phyloP scores from a whole-genome alignment of 2,888 invertebrate genomes.

The Kryphioiulus occultus region DNA sequence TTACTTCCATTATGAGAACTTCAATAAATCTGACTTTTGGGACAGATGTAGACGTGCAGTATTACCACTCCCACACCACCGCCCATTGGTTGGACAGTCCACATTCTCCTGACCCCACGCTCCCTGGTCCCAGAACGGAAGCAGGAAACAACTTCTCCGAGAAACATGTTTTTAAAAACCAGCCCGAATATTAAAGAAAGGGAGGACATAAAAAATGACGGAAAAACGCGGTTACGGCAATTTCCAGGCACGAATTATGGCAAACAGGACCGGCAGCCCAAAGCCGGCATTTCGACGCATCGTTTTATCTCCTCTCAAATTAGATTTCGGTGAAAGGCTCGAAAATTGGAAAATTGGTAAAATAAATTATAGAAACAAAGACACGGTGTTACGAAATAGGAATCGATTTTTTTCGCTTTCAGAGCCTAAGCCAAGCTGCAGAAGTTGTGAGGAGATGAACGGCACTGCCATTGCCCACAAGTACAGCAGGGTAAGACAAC shows the following conservation, averaged over 20 bases:
- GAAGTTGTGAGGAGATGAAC: background rate
- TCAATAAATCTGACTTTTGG: too few relatives aligned
- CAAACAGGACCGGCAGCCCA: background rate
- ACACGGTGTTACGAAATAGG: background rate
- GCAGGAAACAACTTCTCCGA: background rate
- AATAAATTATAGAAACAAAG: background rate
- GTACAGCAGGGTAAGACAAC: background rate
- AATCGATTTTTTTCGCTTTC: background rate
- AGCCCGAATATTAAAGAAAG: too few relatives aligned
- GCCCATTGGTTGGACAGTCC: too few relatives aligned
- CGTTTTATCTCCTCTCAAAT: background rate
- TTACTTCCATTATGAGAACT: too few relatives aligned
- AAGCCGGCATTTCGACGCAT: background rate
- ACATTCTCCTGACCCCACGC: background rate
- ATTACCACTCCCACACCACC: too few relatives aligned
- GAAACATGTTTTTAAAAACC: background rate
- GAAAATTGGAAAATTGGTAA: background rate
- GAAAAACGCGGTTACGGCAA: too few relatives aligned
- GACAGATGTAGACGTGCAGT: too few relatives aligned
- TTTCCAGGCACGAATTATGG: background rate
- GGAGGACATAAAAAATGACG: background rate
- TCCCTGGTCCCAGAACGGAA: background rate
- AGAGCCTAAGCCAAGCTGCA: background rate
- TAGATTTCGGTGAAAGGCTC: background rate
- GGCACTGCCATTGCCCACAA: background rate